These are phyloP conservation scores for Gisinianus flammeolus DNA, from an alignment of 2,888 invertebrate genomes.

Conservation along the genomic window DNA sequence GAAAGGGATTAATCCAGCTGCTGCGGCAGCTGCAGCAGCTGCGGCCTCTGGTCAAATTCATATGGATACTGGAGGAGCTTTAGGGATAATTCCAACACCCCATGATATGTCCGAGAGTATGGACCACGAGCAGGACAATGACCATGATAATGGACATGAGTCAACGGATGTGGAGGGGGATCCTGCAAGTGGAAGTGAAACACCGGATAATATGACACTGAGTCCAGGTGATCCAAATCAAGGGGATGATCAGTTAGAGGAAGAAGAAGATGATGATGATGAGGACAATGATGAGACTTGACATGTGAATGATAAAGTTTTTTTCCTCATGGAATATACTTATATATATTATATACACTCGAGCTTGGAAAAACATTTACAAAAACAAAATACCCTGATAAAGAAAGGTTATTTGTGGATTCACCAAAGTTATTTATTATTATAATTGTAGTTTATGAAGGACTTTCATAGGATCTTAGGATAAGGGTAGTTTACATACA, in stretches of 20 bases:
- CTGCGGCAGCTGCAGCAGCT: too few relatives aligned
- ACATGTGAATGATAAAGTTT: neutral
- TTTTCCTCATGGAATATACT: neutral
- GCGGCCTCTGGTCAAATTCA: too few relatives aligned
- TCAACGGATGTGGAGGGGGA: constrained; percentile 33
- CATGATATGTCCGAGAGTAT: constrained; percentile 32
- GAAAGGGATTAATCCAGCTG: constrained; percentile 51
- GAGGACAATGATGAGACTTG: constrained; percentile 38
- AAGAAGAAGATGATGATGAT: constrained; percentile 39
- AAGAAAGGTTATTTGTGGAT: neutral
- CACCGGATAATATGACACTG: constrained; percentile 30
- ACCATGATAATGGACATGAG: constrained; percentile 9
- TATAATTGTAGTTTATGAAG: neutral
- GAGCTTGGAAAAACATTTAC: neutral
- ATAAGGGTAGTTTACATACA: too few relatives aligned
- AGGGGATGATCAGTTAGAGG: constrained; percentile 13
- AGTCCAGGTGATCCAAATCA: constrained; percentile 19
- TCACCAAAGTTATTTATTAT: neutral
- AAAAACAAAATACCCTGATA: too few relatives aligned
- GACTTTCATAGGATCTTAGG: too few relatives aligned
- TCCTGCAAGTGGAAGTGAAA: constrained; percentile 37
- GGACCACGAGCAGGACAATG: constrained; percentile 27
- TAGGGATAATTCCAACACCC: neutral
- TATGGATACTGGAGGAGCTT: neutral
- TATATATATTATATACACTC: neutral